phyloP scores from a whole-genome alignment of 2,888 invertebrate species.

The Drosophila bunnanda region DNA sequence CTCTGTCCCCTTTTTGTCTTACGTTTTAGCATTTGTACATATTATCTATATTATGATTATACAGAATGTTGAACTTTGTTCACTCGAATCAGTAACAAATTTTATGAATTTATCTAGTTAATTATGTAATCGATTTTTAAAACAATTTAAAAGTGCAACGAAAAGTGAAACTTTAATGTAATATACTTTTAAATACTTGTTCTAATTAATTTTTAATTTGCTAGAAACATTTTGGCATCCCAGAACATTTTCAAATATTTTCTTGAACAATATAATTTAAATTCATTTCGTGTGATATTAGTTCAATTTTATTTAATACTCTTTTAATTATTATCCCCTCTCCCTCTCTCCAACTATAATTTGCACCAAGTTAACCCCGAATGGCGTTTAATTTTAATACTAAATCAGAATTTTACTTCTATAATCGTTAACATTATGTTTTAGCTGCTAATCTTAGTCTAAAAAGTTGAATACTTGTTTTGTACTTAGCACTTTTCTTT shows the following conservation, averaged over 20 bases:
- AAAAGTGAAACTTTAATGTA: too few species aligned
- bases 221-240: not conserved
- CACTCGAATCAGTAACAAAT: not conserved
- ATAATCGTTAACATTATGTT: constrained; percentile 14
- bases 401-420: constrained; percentile 8
- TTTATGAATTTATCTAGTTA: not conserved
- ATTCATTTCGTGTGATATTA: not conserved
- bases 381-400: constrained; percentile 1
- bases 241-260: not conserved
- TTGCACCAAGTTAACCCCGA: constrained; percentile 18
- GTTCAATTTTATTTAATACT: constrained; percentile 7
- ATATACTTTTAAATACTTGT: too few species aligned
- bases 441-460: constrained; percentile 40
- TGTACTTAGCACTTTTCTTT: constrained; percentile 30
- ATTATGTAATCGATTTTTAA: too few species aligned
- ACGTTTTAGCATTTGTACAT: constrained; percentile 12
- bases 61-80: constrained; percentile 10
- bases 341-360: not conserved
- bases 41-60: constrained; percentile 2
- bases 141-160: too few species aligned
- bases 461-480: constrained; percentile 13
- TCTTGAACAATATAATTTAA: not conserved
- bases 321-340: not conserved
- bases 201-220: not conserved
- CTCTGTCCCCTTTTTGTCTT: not conserved